Evolutionary conservation across 2,797 vertebrate genomes (phyloP).

Genomic region (Phrynocephalus guinanensis): DNA sequence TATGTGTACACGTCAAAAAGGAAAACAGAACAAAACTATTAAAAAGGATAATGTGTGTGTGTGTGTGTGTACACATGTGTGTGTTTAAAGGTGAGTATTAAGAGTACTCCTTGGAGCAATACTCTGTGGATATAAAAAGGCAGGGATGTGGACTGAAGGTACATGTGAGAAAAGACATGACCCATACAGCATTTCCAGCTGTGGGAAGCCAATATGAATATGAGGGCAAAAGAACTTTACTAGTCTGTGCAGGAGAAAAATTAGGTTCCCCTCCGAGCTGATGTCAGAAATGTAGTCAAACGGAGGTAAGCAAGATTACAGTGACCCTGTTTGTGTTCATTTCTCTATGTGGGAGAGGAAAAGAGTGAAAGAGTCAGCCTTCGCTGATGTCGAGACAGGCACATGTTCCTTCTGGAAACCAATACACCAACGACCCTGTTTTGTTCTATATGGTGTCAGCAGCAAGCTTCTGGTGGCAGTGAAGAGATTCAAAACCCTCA

Average conservation of each 20-base stretch:
- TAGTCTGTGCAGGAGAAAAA: conserved; percentile 19
- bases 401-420: conserved; percentile 5
- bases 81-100: background rate
- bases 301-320: conserved; percentile 26
- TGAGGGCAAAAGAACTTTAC: background rate
- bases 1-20: background rate
- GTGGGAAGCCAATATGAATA: background rate
- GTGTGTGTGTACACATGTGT: too few species aligned
- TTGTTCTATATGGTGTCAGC: background rate
- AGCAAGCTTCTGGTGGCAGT: background rate
- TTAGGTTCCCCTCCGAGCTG: conserved; percentile 1
- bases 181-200: background rate
- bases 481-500: background rate
- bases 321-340: conserved; percentile 37
- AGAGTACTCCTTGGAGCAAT: background rate
- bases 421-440: background rate
- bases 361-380: conserved; percentile 16
- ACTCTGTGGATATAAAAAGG: background rate
- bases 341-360: conserved; percentile 31
- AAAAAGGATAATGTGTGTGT: background rate
- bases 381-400: conserved; percentile 27
- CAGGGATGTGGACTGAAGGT: too few species aligned
- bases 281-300: conserved; percentile 21
- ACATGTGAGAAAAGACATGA: background rate
- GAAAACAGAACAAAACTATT: background rate